Percentiles rank a stretch among this genome's conserved stretches.
phyloP scores from a whole-genome alignment of 2,797 vertebrate genomes.

The Falco peregrinus region DNA sequence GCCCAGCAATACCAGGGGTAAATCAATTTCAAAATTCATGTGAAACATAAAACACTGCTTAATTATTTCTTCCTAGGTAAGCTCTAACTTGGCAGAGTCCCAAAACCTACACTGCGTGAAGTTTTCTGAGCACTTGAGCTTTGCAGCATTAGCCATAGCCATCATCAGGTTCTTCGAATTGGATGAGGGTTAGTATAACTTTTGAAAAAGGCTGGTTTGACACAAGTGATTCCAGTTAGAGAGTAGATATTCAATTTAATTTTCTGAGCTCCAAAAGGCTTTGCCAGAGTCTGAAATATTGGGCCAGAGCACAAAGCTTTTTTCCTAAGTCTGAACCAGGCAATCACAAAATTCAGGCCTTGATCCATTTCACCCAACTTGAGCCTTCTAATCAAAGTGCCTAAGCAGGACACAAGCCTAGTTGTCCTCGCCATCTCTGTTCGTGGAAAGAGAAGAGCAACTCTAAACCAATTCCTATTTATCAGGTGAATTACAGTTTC shows the following conservation, averaged over 20 bases:
- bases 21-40: conserved; percentile 40
- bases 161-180: not conserved
- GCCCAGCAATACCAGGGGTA: not conserved
- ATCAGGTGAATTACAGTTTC: not conserved
- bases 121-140: not conserved
- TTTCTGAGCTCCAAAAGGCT: not conserved
- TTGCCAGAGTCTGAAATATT: not conserved
- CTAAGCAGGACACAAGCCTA: not conserved
- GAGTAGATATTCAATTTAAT: not conserved
- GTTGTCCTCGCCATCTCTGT: not conserved
- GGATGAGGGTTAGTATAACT: not conserved
- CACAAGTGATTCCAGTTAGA: not conserved
- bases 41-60: not conserved
- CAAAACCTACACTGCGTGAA: not conserved
- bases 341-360: not conserved
- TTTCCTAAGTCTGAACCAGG: not conserved
- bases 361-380: not conserved
- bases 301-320: not conserved
- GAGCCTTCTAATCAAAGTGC: not conserved
- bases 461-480: not conserved
- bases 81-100: not conserved
- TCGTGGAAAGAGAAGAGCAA: not conserved
- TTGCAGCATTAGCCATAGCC: not conserved
- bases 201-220: not conserved
- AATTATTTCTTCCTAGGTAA: conserved; percentile 41